These are phyloP conservation scores for Chrysochloris asiatica DNA, from an alignment of 2,113 vertebrate genomes.

Conservation along the genomic window DNA sequence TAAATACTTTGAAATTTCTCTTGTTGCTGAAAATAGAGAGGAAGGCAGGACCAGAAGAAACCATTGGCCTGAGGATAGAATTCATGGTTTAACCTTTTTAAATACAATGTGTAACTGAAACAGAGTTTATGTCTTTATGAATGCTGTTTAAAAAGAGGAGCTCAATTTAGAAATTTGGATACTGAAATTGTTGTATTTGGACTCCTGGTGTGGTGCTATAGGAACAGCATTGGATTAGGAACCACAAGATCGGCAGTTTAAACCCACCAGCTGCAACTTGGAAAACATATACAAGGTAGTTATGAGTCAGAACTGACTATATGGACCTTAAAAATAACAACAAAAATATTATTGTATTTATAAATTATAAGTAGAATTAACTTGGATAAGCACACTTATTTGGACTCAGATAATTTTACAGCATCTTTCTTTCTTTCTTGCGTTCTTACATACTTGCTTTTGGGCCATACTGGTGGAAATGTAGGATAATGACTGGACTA, in stretches of 20 bases:
- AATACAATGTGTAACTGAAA: background rate
- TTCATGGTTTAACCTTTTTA: conserved; percentile 8
- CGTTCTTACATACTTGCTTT: too few relatives aligned
- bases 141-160: background rate
- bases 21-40: background rate
- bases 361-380: background rate
- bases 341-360: background rate
- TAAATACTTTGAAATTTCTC: background rate
- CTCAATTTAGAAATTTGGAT: background rate
- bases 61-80: background rate
- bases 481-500: too few relatives aligned
- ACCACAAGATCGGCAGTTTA: too few relatives aligned
- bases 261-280: too few relatives aligned
- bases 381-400: background rate
- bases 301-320: too few relatives aligned
- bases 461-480: too few relatives aligned
- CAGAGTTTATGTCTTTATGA: background rate
- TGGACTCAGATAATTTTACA: background rate
- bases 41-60: background rate
- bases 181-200: background rate
- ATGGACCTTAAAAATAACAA: too few relatives aligned
- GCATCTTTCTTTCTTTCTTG: too few relatives aligned
- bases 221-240: too few relatives aligned
- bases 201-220: too few relatives aligned
- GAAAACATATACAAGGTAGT: too few relatives aligned